phyloP scores from a whole-genome alignment of 2,888 invertebrate species.

The Stenodema calcarata region DNA sequence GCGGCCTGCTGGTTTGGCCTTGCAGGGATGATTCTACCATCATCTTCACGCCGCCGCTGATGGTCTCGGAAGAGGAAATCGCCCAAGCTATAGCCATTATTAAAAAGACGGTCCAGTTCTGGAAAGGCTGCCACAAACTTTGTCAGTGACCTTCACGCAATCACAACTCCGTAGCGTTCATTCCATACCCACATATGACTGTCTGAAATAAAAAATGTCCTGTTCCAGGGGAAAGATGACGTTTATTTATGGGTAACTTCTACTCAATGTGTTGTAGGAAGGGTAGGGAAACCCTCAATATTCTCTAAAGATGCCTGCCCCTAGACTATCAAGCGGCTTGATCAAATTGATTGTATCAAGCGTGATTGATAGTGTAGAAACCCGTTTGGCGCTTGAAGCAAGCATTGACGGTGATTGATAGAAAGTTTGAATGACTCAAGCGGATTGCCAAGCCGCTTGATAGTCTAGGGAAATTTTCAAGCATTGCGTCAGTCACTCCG shows the following conservation, averaged over 20 bases:
- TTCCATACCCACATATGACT: neutral
- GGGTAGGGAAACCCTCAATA: too few species aligned
- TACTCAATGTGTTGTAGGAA: too few species aligned
- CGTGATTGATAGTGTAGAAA: too few species aligned
- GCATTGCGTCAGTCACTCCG: too few species aligned
- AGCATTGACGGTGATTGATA: too few species aligned
- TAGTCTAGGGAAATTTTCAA: too few species aligned
- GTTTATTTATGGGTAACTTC: neutral
- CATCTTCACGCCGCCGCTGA: constrained; percentile 51
- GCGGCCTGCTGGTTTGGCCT: constrained; percentile 53
- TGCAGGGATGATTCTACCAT: constrained; percentile 44
- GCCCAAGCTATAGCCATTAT: constrained; percentile 53
- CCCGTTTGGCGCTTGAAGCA: too few species aligned
- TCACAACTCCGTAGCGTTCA: neutral
- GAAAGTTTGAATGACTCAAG: too few species aligned
- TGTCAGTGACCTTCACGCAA: constrained; percentile 21
- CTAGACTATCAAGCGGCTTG: too few species aligned
- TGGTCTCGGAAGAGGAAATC: constrained; percentile 51
- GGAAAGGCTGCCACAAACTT: constrained; percentile 53
- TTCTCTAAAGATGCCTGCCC: too few species aligned
- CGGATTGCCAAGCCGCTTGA: too few species aligned
- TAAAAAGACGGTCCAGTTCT: constrained; percentile 51
- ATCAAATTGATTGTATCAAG: too few species aligned
- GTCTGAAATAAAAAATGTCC: neutral
- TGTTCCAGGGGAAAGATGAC: neutral